Conservation (phyloP, 2,888 invertebrate genomes). For the Nowickia ferox region DNA sequence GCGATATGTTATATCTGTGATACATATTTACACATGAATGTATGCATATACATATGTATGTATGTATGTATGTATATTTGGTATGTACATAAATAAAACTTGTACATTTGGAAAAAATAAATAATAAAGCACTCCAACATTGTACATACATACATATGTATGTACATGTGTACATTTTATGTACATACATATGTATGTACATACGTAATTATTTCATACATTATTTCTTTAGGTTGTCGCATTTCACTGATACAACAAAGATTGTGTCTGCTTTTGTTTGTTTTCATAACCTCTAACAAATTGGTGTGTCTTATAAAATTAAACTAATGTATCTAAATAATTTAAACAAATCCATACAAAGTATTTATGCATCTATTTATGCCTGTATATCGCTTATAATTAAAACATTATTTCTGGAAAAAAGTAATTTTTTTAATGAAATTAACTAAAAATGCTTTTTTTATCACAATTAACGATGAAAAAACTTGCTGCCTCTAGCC, state of each 20-base stretch:
- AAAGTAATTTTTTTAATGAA: conserved; percentile 8
- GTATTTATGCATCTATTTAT: not conserved
- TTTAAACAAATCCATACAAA: too few species aligned
- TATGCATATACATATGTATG: too few species aligned
- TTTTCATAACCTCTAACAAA: not conserved
- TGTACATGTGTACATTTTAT: not conserved
- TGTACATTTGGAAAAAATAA: too few species aligned
- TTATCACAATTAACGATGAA: not conserved
- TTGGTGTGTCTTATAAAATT: not conserved
- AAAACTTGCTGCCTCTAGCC: not conserved
- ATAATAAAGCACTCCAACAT: not conserved
- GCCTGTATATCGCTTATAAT: not conserved
- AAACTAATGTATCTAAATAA: too few species aligned
- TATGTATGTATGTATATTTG: not conserved
- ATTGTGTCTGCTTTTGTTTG: not conserved
- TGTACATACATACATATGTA: not conserved
- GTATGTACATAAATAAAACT: too few species aligned
- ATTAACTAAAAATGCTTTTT: too few species aligned
- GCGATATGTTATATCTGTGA: too few species aligned
- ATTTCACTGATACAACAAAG: too few species aligned
- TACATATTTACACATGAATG: too few species aligned
- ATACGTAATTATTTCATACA: too few species aligned
- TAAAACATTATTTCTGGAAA: not conserved
- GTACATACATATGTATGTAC: not conserved
- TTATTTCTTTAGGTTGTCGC: too few species aligned